phyloP scores from a whole-genome alignment of 2,113 vertebrate genomes.

The Urocolius indicus region DNA sequence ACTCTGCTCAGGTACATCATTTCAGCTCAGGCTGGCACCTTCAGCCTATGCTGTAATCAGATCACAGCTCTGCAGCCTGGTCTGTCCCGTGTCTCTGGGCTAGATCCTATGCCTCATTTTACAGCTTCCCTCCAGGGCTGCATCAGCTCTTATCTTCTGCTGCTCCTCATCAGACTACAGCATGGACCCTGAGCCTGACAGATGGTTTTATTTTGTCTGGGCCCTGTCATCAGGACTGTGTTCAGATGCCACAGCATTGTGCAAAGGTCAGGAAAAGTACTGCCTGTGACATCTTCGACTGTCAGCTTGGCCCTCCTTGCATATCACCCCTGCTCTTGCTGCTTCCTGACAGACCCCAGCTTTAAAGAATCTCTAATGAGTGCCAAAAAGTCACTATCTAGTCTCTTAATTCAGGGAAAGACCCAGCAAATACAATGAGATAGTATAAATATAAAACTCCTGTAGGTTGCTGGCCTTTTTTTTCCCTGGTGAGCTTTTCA shows the following conservation, averaged over 20 bases:
- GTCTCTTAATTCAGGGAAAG: background rate
- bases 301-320: background rate
- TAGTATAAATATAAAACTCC: background rate
- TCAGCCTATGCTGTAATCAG: background rate
- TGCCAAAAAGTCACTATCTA: accelerated
- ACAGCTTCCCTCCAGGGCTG: background rate
- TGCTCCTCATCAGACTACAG: accelerated
- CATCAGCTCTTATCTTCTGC: background rate
- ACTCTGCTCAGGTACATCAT: background rate
- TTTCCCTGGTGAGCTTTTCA: background rate
- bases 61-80: background rate
- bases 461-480: background rate
- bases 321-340: background rate
- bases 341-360: background rate
- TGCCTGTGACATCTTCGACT: accelerated
- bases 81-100: accelerated
- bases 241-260: accelerated
- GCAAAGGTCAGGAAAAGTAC: accelerated
- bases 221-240: background rate
- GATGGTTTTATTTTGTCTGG: too few species aligned
- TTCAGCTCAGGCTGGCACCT: background rate
- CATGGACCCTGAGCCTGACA: background rate
- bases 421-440: background rate
- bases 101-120: accelerated
- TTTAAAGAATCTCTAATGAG: background rate